phyloP scores from a whole-genome alignment of 2,888 invertebrate species.

The Drosophila seclusa region DNA sequence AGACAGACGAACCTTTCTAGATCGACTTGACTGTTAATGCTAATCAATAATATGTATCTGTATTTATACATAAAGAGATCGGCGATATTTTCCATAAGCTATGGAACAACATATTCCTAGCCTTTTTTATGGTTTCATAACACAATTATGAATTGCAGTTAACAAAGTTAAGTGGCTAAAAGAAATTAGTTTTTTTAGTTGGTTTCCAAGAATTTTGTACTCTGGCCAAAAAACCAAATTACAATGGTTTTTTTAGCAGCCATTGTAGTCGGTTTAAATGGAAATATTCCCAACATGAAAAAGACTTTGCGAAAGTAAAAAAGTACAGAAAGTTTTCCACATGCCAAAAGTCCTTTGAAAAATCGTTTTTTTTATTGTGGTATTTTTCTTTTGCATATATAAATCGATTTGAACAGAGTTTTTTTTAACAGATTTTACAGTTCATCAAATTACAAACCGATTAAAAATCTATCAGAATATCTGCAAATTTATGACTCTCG shows the following conservation, averaged over 20 bases:
- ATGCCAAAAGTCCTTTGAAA: not conserved
- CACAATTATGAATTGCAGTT: conserved; percentile 13
- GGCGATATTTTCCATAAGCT: not conserved
- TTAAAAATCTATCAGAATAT: not conserved
- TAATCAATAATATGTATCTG: not conserved
- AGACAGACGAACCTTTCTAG: not conserved
- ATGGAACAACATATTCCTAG: not conserved
- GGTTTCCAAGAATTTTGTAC: not conserved
- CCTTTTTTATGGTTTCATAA: not conserved
- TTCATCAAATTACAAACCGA: not conserved
- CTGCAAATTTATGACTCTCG: not conserved
- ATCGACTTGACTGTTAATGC: not conserved
- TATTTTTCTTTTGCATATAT: not conserved
- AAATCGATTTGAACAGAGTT: not conserved
- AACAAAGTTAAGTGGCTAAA: conserved; percentile 14
- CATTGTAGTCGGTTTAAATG: not conserved
- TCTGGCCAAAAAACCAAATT: not conserved
- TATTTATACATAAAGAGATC: not conserved
- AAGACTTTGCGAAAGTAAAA: not conserved
- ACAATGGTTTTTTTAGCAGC: not conserved
- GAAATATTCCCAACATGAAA: not conserved
- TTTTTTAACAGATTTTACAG: not conserved
- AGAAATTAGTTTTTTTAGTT: not conserved
- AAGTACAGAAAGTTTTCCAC: not conserved
- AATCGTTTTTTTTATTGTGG: not conserved